Base-by-base conservation (phyloP, 2,888 invertebrate species). In the Lochmaea capreae region DNA sequence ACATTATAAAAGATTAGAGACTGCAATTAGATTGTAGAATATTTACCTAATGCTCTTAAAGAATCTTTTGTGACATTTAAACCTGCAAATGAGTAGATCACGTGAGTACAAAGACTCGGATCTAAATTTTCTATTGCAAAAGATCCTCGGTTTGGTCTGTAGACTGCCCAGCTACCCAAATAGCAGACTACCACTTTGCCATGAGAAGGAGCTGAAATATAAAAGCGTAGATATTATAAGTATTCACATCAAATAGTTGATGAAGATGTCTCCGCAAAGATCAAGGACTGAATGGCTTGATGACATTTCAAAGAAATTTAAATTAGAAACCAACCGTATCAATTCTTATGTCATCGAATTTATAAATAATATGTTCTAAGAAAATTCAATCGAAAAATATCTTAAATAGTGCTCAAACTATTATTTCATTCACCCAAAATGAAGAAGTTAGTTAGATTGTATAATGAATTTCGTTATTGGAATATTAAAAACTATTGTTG, bases 31-130 rank as follows among this genome's bases (percentile, higher is more conserved):
- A 26, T 12, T 22, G 12, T 58, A 59, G 1, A 49, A 22, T 43
- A 39, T 88, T 86, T 87, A 93, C 93, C 93, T 71, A 95, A 87
- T 73, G 93, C 91, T 80, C 89, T 91, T 67, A 96, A 94, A 57
- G 89, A 89, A 82, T 91, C 90, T 10, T 91, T 89, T 1, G 89
- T 88, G 12, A 89, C 88, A 79, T 95, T 92, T 39, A 96, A 87
- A 0, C 95, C 95, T n/a, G 94, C 94, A 84, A 96, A 95, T 5
- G 95, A 91, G 83, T 95, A 95, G 12, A 95, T 91, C 6, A 94
- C 87, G 82, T 95, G 95, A 0, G 95, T 95, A 85, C 95, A 96
- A 6, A 95, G 88, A 9, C 90, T 89, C 0, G 95, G 93, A 78
- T 93, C 92, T 79, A 95, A 89, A 83, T 94, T 89, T 58, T 92